These are phyloP conservation scores for Drosophila nr. fundita DNA, from an alignment of 2,888 invertebrate species.

Conservation along the genomic window DNA sequence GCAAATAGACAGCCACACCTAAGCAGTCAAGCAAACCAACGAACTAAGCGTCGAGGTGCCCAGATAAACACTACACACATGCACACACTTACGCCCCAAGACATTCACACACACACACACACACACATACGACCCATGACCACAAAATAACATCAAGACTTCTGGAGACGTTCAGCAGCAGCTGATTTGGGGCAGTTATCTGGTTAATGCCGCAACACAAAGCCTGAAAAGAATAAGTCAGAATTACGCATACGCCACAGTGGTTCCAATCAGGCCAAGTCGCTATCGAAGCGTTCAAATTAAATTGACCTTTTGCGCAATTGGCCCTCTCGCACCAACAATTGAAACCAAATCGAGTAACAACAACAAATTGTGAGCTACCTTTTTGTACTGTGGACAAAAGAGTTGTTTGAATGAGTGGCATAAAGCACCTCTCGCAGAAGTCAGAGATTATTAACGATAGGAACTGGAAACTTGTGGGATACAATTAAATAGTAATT, in stretches of 20 bases:
- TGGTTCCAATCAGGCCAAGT: constrained; percentile 51
- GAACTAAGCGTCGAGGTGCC: constrained; percentile 54
- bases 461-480: not conserved
- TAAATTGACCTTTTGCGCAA: constrained; percentile 72
- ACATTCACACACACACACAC: constrained; percentile 17
- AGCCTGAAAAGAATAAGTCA: constrained; percentile 23
- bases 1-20: constrained; percentile 56
- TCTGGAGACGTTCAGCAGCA: constrained; percentile 15
- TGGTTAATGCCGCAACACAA: constrained; percentile 49
- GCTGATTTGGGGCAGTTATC: constrained; percentile 35
- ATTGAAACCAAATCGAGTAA: constrained; percentile 19
- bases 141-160: constrained; percentile 38
- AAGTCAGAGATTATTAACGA: not conserved
- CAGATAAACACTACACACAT: constrained; percentile 52
- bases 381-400: constrained; percentile 6
- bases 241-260: constrained; percentile 60
- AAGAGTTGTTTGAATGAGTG: not conserved
- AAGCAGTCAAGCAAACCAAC: constrained; percentile 46
- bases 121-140: constrained; percentile 13
- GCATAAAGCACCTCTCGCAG: not conserved
- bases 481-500: not conserved
- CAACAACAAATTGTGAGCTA: constrained; percentile 20
- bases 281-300: constrained; percentile 60
- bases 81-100: constrained; percentile 3
- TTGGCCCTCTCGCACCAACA: constrained; percentile 30